Evolutionary conservation across 2,113 vertebrate genomes (phyloP).

Genomic region (Centrocercus urophasianus): DNA sequence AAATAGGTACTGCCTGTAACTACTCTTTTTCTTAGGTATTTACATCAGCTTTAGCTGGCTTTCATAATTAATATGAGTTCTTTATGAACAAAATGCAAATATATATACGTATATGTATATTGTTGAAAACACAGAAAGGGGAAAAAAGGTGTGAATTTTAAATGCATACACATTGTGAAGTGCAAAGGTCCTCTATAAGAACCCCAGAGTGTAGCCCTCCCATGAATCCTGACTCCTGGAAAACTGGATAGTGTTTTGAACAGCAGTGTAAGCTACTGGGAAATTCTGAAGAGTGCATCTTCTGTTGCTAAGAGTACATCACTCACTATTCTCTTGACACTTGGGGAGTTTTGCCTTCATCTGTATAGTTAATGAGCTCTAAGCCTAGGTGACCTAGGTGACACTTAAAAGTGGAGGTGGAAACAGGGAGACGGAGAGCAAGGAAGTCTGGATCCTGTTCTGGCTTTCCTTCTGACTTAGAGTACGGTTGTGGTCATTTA

Average conservation of each 20-base stretch:
- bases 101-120: no score
- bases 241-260: background rate
- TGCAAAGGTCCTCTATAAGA: background rate
- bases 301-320: background rate
- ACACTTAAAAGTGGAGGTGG: background rate
- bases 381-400: background rate
- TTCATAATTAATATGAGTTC: background rate
- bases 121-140: background rate
- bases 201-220: rapidly evolving
- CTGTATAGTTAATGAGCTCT: background rate
- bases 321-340: background rate
- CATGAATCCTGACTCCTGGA: background rate
- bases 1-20: rapidly evolving
- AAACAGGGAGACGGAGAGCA: background rate
- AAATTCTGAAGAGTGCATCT: background rate
- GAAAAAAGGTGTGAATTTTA: background rate
- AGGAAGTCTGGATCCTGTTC: background rate
- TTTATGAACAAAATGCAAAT: background rate
- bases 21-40: background rate
- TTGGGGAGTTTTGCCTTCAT: background rate
- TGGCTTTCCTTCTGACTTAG: background rate
- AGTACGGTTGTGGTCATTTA: background rate
- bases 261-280: background rate
- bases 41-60: background rate
- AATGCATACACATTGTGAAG: background rate